Conservation (phyloP, 2,888 invertebrate genomes). For the Pegoplata infirma region DNA sequence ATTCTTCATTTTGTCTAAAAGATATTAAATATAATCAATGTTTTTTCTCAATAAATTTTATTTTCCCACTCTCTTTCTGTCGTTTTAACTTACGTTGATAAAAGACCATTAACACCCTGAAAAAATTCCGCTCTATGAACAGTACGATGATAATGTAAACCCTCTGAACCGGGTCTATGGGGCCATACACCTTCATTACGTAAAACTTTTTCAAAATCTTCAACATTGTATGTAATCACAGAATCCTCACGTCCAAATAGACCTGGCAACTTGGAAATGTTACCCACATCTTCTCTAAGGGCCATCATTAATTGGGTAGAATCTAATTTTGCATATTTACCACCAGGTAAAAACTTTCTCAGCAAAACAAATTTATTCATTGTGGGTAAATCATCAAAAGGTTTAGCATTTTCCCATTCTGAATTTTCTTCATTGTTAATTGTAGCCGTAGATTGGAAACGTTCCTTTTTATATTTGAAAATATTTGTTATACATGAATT, state of each 20-base stretch:
- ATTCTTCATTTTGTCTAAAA: conserved; percentile 79
- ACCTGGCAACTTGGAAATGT: conserved; percentile 11
- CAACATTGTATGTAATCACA: conserved; percentile 78
- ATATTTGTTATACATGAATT: not conserved
- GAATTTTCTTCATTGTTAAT: conserved; percentile 78
- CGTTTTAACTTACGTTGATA: conserved; percentile 53
- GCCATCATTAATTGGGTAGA: conserved; percentile 56
- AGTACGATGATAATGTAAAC: conserved; percentile 76
- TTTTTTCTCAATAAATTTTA: too few relatives aligned
- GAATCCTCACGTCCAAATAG: conserved; percentile 68
- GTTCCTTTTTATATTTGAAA: not conserved
- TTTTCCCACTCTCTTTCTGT: too few relatives aligned
- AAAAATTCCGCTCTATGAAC: conserved; percentile 64
- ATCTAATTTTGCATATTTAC: conserved; percentile 68
- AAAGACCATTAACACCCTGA: conserved; percentile 37
- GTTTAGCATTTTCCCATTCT: conserved; percentile 72
- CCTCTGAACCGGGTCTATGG: conserved; percentile 74
- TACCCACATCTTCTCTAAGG: conserved; percentile 60
- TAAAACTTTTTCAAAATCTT: conserved; percentile 78
- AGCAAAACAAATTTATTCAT: conserved; percentile 53
- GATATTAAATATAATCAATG: not conserved
- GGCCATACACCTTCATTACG: conserved; percentile 79
- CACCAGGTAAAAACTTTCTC: conserved; percentile 69
- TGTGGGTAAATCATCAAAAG: conserved; percentile 69
- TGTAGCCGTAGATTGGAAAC: conserved; percentile 74